A percentile compares a stretch with the other conserved stretches of the same genome.
Evolutionary conservation across 2,888 invertebrate species (phyloP).

Genomic region (Acrobasis suavella): DNA sequence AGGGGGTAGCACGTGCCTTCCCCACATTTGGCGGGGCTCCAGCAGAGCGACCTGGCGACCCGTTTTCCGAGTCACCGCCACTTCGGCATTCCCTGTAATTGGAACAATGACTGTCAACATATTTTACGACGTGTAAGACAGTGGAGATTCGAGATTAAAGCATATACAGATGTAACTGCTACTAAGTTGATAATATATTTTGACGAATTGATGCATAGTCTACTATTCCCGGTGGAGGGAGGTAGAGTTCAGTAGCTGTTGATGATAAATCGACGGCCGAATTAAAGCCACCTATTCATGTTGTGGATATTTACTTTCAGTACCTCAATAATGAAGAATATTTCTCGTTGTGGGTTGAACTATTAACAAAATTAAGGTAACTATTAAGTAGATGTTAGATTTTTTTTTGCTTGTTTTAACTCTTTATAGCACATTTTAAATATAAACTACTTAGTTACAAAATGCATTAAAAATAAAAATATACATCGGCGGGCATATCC

Average conservation of each 20-base stretch:
- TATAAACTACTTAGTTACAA: too few relatives aligned
- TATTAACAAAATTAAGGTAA: too few relatives aligned
- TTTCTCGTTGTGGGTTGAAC: too few relatives aligned
- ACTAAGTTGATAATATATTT: not conserved
- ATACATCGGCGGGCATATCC: too few relatives aligned
- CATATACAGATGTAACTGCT: not conserved
- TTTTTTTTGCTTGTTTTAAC: too few relatives aligned
- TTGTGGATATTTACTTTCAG: too few relatives aligned
- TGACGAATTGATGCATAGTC: not conserved
- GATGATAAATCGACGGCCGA: not conserved
- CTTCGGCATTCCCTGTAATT: conserved; percentile 29
- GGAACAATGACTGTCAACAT: conserved; percentile 26
- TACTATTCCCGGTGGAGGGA: not conserved
- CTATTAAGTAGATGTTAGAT: too few relatives aligned
- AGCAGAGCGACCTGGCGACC: conserved; percentile 33
- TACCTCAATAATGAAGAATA: too few relatives aligned
- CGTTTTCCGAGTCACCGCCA: conserved; percentile 25
- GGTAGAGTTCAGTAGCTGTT: too few relatives aligned
- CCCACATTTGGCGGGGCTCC: conserved; percentile 36
- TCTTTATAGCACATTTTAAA: too few relatives aligned
- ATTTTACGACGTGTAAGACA: conserved; percentile 24
- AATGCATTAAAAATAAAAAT: too few relatives aligned
- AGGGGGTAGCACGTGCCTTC: conserved; percentile 20
- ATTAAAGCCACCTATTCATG: too few relatives aligned
- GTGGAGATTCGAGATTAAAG: not conserved